A percentile compares a stretch with the other conserved stretches of the same genome.
These are phyloP conservation scores for Yoshiicerus persimilis DNA, from an alignment of 1,140 invertebrate genomes.

Conservation along the genomic window DNA sequence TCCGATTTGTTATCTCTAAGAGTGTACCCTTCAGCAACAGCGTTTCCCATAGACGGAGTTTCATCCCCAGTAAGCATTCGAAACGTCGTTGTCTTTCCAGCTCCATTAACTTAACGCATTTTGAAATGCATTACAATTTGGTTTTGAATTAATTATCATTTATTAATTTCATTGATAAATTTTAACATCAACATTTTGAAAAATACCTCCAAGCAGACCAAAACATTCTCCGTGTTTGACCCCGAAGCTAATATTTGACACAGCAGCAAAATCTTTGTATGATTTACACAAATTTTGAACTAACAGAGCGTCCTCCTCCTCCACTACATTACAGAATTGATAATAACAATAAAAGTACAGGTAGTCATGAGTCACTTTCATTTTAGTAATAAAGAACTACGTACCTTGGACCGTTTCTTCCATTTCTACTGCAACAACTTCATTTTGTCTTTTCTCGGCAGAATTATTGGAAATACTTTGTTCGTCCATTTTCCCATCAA, in stretches of 20 bases:
- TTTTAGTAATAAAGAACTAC: too few relatives aligned
- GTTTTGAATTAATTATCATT: neutral
- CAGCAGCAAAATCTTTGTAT: slow-evolving; percentile 28
- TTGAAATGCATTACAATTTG: neutral
- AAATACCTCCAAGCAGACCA: slow-evolving; percentile 55
- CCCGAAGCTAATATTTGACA: slow-evolving; percentile 38
- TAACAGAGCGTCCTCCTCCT: neutral
- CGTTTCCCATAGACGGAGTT: slow-evolving; percentile 58
- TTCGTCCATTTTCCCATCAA: too few relatives aligned
- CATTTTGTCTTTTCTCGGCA: too few relatives aligned
- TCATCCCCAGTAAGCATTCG: slow-evolving; percentile 61
- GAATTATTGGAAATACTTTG: too few relatives aligned
- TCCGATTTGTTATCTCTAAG: slow-evolving; percentile 53
- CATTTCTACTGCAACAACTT: too few relatives aligned
- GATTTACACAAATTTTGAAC: slow-evolving; percentile 16
- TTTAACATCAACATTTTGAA: too few relatives aligned
- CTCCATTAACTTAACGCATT: slow-evolving; percentile 52
- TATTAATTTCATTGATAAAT: neutral
- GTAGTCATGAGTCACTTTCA: too few relatives aligned
- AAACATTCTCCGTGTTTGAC: slow-evolving; percentile 57
- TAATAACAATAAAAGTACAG: too few relatives aligned
- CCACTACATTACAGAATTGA: too few relatives aligned
- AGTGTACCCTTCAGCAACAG: slow-evolving; percentile 56
- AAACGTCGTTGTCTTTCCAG: slow-evolving; percentile 56
- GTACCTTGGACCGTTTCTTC: too few relatives aligned